phyloP scores from a whole-genome alignment of 2,113 vertebrate genomes.

The Gila orcuttii region DNA sequence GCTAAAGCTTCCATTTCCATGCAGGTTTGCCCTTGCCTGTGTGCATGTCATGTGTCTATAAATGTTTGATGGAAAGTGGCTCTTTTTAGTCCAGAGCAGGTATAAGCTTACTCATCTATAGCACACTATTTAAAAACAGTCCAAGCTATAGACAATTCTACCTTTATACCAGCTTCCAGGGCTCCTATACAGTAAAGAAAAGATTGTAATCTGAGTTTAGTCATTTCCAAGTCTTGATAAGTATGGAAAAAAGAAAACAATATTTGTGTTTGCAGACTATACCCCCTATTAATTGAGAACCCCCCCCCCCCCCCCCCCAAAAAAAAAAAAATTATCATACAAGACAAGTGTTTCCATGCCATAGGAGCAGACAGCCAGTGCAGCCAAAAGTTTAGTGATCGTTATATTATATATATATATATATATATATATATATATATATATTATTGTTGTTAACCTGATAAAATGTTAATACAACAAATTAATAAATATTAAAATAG shows the following conservation, averaged over 20 bases:
- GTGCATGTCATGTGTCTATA: slow-evolving; percentile 51
- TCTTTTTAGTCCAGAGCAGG: slow-evolving; percentile 52
- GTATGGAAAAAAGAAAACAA: too few relatives aligned
- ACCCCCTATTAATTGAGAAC: too few relatives aligned
- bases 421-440: too few relatives aligned
- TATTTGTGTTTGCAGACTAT: too few relatives aligned
- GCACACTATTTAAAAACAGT: slow-evolving; percentile 24
- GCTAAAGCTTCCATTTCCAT: background rate
- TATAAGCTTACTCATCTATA: slow-evolving; percentile 53
- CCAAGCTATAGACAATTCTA: background rate
- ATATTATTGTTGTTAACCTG: too few relatives aligned
- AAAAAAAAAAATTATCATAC: too few relatives aligned
- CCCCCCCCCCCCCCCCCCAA: too few relatives aligned
- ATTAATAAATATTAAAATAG: too few relatives aligned
- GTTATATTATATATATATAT: too few relatives aligned
- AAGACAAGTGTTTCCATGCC: background rate
- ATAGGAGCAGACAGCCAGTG: background rate
- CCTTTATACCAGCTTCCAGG: background rate
- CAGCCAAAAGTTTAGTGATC: background rate
- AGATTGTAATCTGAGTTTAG: too few relatives aligned
- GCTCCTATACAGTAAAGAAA: background rate
- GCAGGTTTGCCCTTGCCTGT: slow-evolving; percentile 40
- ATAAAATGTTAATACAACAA: too few relatives aligned
- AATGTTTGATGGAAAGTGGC: slow-evolving; percentile 54
- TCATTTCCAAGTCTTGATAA: too few relatives aligned